Evolutionary conservation across 1,140 invertebrate species (phyloP).

Genomic region (Bombus balteatus): DNA sequence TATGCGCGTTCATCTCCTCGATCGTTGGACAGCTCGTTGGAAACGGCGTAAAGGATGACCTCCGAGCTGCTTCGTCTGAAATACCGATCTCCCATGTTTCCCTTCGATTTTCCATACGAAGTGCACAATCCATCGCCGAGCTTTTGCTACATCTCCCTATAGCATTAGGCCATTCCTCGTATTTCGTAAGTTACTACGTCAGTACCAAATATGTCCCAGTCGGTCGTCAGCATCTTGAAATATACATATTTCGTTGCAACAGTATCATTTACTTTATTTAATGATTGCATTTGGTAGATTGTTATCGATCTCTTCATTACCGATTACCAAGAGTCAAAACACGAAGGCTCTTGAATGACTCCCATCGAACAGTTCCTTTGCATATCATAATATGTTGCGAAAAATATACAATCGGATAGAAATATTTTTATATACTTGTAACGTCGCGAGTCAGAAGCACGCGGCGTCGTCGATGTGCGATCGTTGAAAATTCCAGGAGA

Average conservation of each 20-base stretch:
- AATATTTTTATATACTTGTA: neutral
- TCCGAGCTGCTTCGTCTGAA: conserved; percentile 21
- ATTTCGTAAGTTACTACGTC: neutral
- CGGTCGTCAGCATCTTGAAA: neutral
- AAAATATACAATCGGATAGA: neutral
- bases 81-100: conserved; percentile 23
- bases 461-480: neutral
- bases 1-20: conserved; percentile 64
- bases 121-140: neutral
- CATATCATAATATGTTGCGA: neutral
- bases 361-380: neutral
- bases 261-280: no score
- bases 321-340: no score
- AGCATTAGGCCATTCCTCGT: neutral
- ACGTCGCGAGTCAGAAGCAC: neutral
- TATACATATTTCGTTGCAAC: neutral
- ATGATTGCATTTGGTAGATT: no score
- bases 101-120: conserved; percentile 23
- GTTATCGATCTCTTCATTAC: no score
- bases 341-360: no score
- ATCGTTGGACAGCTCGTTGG: conserved; percentile 64
- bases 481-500: conserved; percentile 51
- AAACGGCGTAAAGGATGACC: conserved; percentile 61
- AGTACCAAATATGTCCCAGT: neutral
- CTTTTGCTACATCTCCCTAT: neutral